phyloP scores from a whole-genome alignment of 1,140 invertebrate species.

The Drosophila elegans region DNA sequence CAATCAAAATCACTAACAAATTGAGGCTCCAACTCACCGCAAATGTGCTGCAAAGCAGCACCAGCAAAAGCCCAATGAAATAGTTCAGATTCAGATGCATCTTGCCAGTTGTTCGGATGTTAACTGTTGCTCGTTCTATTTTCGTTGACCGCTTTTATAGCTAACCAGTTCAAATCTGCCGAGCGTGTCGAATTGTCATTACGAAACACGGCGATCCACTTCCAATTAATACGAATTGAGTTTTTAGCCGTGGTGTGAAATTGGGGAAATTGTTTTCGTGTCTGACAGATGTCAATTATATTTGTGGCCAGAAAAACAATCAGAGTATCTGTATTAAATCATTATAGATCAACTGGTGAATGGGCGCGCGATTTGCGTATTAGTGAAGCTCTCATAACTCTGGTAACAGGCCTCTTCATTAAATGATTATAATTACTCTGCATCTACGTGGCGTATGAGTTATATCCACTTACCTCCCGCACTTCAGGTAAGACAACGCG shows the following conservation, averaged over 20 bases:
- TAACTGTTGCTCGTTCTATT: constrained; percentile 1
- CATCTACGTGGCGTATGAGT: constrained; percentile 64
- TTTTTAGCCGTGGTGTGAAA: constrained; percentile 66
- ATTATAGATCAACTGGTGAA: constrained; percentile 41
- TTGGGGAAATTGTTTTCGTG: constrained; percentile 19
- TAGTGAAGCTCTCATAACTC: constrained; percentile 8
- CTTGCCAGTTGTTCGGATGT: constrained; percentile 16
- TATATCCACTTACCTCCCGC: constrained; percentile 35
- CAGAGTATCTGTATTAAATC: constrained; percentile 31
- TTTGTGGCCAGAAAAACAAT: background rate
- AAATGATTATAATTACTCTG: constrained; percentile 73
- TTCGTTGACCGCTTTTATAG: constrained; percentile 37
- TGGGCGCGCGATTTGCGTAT: constrained; percentile 10
- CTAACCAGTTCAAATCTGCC: background rate
- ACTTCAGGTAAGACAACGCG: constrained; percentile 64
- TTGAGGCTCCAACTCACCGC: constrained; percentile 39
- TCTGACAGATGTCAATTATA: constrained; percentile 23
- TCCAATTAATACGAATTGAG: constrained; percentile 37
- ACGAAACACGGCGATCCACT: background rate
- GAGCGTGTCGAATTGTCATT: constrained; percentile 53
- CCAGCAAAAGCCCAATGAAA: constrained; percentile 46
- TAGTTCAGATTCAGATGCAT: constrained; percentile 61
- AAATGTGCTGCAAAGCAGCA: constrained; percentile 45
- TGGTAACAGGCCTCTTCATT: constrained; percentile 46
- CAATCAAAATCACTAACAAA: too few relatives aligned